phyloP scores from a whole-genome alignment of 1,140 invertebrate species.

The Zaprionus davidi region DNA sequence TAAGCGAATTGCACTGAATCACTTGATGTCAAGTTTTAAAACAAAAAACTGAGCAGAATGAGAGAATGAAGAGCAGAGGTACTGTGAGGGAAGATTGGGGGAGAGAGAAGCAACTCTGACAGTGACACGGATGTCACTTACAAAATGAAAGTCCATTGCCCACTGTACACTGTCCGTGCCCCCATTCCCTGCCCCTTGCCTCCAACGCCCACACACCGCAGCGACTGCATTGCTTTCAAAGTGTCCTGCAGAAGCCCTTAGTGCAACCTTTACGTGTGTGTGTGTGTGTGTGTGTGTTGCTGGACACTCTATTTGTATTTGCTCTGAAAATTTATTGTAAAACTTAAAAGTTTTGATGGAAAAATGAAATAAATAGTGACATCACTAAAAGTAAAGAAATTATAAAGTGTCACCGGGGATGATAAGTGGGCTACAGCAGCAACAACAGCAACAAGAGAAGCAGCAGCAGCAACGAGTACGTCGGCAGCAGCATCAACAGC shows the following conservation, averaged over 20 bases:
- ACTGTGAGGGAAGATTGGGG: conserved; percentile 28
- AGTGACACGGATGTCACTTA: conserved; percentile 78
- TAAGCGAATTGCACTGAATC: conserved; percentile 34
- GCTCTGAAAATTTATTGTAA: conserved; percentile 83
- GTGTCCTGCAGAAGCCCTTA: conserved; percentile 36
- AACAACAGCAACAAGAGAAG: conserved; percentile 47
- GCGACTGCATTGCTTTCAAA: conserved; percentile 48
- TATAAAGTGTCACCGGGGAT: conserved; percentile 84
- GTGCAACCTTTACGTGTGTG: conserved; percentile 53
- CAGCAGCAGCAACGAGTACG: conserved; percentile 47
- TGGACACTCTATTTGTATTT: conserved; percentile 82
- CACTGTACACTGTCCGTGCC: conserved; percentile 12
- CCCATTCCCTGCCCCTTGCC: neutral
- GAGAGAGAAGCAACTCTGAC: conserved; percentile 50
- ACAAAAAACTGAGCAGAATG: conserved; percentile 23
- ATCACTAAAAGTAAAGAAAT: conserved; percentile 84
- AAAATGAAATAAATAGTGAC: conserved; percentile 84
- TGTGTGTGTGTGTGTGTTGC: conserved; percentile 54
- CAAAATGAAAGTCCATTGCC: conserved; percentile 67
- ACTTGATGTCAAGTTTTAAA: conserved; percentile 35
- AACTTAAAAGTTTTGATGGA: conserved; percentile 84
- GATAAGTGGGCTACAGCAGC: conserved; percentile 82
- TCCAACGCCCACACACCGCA: conserved; percentile 1
- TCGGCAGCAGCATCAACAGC: conserved; percentile 46
- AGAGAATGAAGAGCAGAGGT: conserved; percentile 22